phyloP scores from a whole-genome alignment of 2,888 invertebrate genomes.

The Chrysolina haemoptera region DNA sequence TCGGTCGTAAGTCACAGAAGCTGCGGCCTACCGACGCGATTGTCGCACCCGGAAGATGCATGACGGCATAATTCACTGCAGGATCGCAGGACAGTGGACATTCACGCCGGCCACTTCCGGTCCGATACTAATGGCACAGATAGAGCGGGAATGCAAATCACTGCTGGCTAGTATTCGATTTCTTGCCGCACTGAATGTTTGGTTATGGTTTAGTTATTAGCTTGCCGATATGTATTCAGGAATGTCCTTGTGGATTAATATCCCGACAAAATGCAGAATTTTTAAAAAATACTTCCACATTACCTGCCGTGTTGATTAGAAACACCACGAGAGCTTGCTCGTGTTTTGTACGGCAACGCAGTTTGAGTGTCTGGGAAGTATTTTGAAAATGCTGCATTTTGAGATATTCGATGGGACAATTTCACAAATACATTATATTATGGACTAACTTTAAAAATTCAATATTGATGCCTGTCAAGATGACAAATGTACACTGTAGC shows the following conservation, averaged over 20 bases:
- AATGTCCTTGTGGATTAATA: not conserved
- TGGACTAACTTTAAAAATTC: no score
- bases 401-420: no score
- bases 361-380: no score
- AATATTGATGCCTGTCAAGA: no score
- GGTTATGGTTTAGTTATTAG: slow-evolving; percentile 13
- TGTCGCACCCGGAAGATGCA: slow-evolving; percentile 54
- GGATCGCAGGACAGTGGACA: slow-evolving; percentile 44
- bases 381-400: no score
- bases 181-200: slow-evolving; percentile 14
- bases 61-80: slow-evolving; percentile 57
- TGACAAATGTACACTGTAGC: no score
- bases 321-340: no score
- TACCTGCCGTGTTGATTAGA: no score
- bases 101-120: slow-evolving; percentile 36
- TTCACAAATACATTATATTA: no score
- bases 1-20: slow-evolving; percentile 58
- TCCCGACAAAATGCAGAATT: no score
- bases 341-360: no score
- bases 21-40: slow-evolving; percentile 29
- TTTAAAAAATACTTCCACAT: no score
- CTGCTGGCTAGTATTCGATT: not conserved
- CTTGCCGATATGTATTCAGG: slow-evolving; percentile 9
- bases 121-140: slow-evolving; percentile 44
- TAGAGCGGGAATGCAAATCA: slow-evolving; percentile 29